These are phyloP conservation scores for Aradophagus sp. DNA, from an alignment of 1,140 invertebrate genomes.

Conservation along the genomic window DNA sequence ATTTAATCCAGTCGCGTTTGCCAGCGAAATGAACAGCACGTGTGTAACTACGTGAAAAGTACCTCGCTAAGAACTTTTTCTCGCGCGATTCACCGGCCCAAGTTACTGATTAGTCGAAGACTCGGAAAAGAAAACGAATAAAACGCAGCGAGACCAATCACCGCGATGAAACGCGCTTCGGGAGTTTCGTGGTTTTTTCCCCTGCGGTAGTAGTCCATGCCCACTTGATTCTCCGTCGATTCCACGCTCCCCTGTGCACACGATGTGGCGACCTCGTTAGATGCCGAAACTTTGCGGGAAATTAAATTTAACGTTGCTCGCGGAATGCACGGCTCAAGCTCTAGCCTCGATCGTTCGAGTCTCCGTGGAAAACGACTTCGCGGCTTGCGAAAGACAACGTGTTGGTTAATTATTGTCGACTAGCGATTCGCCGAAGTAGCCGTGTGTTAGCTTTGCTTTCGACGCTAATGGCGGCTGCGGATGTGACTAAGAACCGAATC, in stretches of 20 bases:
- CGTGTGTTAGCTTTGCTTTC: conserved; percentile 51
- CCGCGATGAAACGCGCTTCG: conserved; percentile 50
- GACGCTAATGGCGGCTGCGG: conserved; percentile 36
- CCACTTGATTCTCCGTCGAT: conserved; percentile 59
- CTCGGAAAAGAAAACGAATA: conserved; percentile 34
- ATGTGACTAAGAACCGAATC: too few species aligned
- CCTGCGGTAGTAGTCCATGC: conserved; percentile 14
- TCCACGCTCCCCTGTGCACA: neutral
- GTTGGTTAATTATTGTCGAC: conserved; percentile 42
- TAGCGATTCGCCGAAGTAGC: conserved; percentile 28
- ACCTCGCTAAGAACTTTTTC: conserved; percentile 37
- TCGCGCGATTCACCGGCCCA: conserved; percentile 18
- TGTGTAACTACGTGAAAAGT: conserved; percentile 22
- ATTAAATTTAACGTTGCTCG: conserved; percentile 37
- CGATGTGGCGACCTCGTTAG: conserved; percentile 3
- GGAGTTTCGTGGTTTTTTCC: conserved; percentile 54
- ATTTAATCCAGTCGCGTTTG: too few species aligned
- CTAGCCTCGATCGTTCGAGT: conserved; percentile 6
- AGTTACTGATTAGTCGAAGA: conserved; percentile 22
- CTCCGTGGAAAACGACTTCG: conserved; percentile 35
- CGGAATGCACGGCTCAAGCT: conserved; percentile 9
- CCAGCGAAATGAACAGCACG: conserved; percentile 25
- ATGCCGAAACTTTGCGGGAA: conserved; percentile 28
- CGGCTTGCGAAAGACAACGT: conserved; percentile 34
- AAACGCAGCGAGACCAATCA: conserved; percentile 62